phyloP scores from a whole-genome alignment of 2,113 vertebrate genomes.

The Machaerirhynchus nigripectus region DNA sequence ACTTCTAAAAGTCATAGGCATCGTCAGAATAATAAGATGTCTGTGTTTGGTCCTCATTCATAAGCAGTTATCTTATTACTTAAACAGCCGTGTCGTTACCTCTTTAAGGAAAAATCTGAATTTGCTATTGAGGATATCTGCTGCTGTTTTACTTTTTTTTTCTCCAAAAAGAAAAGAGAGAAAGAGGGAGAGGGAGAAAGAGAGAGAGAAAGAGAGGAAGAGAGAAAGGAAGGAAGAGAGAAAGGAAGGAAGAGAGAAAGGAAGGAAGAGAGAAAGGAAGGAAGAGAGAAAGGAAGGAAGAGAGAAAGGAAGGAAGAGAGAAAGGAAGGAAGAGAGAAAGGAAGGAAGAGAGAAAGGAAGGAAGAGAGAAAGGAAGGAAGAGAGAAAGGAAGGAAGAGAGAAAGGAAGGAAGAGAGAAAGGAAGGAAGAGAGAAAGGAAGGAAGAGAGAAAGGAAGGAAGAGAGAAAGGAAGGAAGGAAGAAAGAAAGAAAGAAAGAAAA shows the following conservation, averaged over 20 bases:
- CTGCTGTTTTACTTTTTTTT: background rate
- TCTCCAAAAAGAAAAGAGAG: background rate
- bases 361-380: too few species aligned
- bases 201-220: rapidly evolving
- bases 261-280: background rate
- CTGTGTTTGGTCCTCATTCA: background rate
- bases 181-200: rapidly evolving
- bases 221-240: too few species aligned
- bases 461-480: background rate
- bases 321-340: too few species aligned
- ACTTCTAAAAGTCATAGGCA: background rate
- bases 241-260: background rate
- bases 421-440: too few species aligned
- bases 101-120: background rate
- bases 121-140: background rate
- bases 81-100: background rate
- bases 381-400: too few species aligned
- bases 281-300: too few species aligned
- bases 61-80: background rate
- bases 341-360: too few species aligned
- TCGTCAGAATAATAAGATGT: background rate
- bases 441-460: too few species aligned
- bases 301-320: too few species aligned
- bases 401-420: too few species aligned
- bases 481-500: rapidly evolving